Evolutionary conservation across 2,888 invertebrate species (phyloP), one percentile per base, ranked within the genome.

Genomic region (Torymus aiolomorphi): DNA sequence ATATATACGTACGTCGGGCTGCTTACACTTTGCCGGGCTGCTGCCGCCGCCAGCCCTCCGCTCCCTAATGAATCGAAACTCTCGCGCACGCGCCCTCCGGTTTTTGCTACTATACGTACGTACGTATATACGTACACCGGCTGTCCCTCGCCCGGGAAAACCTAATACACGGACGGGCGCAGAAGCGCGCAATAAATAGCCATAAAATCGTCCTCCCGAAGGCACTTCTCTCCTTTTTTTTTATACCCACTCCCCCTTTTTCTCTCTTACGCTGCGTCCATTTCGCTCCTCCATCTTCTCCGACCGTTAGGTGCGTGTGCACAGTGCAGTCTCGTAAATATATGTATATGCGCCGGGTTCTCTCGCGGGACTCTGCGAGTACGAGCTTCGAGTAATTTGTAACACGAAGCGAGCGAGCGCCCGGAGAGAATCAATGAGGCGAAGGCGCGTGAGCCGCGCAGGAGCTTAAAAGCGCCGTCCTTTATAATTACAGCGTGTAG

Each of bases 391-490:
- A 2, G 70, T 63, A 49, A 70, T 62, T 76, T 70, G 77, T 57
- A 65, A 77, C 63, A 52, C 65, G 70, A 42, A 56, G 52, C 12
- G 67, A 56, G 31, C n/a, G 24, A 56, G 56, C n/a, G 24, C n/a
- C 67, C 18, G 61, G 73, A 20, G 56, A 14, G 70, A 80, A 80
- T 76, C 76, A 80, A 80, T 76, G 80, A 76, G 75, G 49, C 62
- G 57, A 71, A 57, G 59, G 54, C 57, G 61, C 42, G 72, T 31
- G 49, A 65, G 31, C 2, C 31, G 42, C 8, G 42, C 42, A 42
- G 8, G 20, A 69, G 76, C 52, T 59, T 67, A 16, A 67, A 67
- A 67, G 69, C 54, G 31, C 51, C 54, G 56, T 31, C 62, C 59
- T 62, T 71, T 76, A 72, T 80, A 80, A 80, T 80, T 79, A 65